Percentiles rank a stretch among this genome's conserved stretches.
phyloP scores from a whole-genome alignment of 1,140 invertebrate genomes.

The Druon quercuslanigerum region DNA sequence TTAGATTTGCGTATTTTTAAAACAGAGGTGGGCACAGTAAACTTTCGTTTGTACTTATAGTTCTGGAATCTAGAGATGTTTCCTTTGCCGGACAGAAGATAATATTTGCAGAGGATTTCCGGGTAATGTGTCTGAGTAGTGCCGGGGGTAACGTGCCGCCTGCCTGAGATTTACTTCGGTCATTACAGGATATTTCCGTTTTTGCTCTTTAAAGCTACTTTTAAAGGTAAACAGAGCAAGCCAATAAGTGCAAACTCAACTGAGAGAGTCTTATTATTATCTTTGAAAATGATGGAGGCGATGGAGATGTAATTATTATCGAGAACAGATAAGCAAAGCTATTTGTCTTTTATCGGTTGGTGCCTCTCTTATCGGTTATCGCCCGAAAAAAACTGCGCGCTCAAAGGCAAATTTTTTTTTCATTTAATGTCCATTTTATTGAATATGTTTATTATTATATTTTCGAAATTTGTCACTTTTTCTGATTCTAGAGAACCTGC shows the following conservation, averaged over 20 bases:
- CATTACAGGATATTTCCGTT: not conserved
- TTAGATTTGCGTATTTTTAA: too few species aligned
- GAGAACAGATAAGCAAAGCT: constrained; percentile 31
- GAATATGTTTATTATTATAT: too few species aligned
- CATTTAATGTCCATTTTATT: too few species aligned
- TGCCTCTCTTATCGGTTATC: constrained; percentile 22
- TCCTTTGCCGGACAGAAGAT: not conserved
- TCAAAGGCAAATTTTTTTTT: not conserved
- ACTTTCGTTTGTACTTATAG: too few species aligned
- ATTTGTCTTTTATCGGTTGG: not conserved
- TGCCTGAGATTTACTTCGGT: not conserved
- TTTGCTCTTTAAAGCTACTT: constrained; percentile 1
- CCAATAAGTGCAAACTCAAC: not conserved
- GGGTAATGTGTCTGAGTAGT: not conserved
- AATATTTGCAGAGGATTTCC: constrained; percentile 18
- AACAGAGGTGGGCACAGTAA: too few species aligned
- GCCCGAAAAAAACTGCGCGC: constrained; percentile 8
- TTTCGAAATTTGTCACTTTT: too few species aligned
- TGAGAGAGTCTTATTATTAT: constrained; percentile 8
- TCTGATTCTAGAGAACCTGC: too few species aligned
- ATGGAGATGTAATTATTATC: constrained; percentile 11
- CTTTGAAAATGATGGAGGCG: constrained; percentile 1
- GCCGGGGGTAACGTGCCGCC: too few species aligned
- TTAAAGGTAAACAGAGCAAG: not conserved
- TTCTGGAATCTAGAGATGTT: too few species aligned